Evolutionary conservation across 2,797 vertebrate genomes (phyloP), one percentile per base, ranked within the genome.

Genomic region (Hyperoplus lanceolatus): DNA sequence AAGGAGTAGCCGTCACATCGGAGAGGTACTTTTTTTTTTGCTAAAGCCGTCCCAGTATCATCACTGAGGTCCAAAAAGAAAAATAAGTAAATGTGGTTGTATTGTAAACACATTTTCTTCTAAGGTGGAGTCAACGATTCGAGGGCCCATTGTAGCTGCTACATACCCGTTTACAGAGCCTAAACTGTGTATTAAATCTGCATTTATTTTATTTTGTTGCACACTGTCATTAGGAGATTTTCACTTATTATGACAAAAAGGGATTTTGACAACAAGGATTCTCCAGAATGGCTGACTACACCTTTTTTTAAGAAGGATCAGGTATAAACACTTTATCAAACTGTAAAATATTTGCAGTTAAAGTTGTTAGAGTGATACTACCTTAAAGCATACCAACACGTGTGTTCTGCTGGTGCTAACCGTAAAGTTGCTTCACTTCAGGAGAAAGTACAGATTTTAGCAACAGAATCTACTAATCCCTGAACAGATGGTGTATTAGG

Each of bases 1-100:
- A 97, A 0, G 96, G 98, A 0, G 90, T 99, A 16, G 96, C 96
- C 0, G 94, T 97, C 0, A 96, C 98, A 6, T 96, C 97, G 0
- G 98, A 99, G 90, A 96, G 97, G 98, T 99, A 84, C 43, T 50
- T 63, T 45, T n/a, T 38, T 62, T 60, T 70, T 80, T 61, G n/a
- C 60, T 50, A 18, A 45, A 53, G 64, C 63, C 46, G 58, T 54
- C 45, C 48, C 36, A 21, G 29, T 67, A 43, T 66, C 69, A 29
- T 56, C 43, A 49, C 46, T 43, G 51, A 43, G 50, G 29, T 63
- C 53, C 59, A 39, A 36, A 61, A 50, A 77, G n/a, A 48, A 57
- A 45, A 49, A 5, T 2, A 58, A 49, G 5, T 2, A 58, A 46
- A 73, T 54, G 41, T 12, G 42, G 49, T 76, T 64, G 50, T 49